Evolutionary conservation across 2,113 vertebrate species (phyloP).

Genomic region (Sapajus apella): DNA sequence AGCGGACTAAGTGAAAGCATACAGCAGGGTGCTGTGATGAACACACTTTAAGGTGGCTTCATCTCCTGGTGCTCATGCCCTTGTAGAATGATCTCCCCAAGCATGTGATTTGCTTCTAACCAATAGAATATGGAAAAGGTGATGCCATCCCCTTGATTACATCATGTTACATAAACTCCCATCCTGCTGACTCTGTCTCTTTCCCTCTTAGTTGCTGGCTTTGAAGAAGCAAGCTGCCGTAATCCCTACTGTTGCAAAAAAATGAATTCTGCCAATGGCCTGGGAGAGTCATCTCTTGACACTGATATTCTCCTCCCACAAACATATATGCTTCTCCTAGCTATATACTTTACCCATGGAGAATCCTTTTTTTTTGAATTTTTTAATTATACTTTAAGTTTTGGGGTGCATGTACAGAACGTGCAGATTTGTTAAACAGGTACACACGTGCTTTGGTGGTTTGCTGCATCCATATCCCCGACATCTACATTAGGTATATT

Average conservation of each 20-base stretch:
- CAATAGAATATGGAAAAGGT: not conserved
- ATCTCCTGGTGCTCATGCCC: not conserved
- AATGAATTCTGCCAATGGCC: not conserved
- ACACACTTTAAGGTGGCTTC: not conserved
- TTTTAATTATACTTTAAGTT: too few species aligned
- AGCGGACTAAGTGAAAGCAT: not conserved
- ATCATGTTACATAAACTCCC: not conserved
- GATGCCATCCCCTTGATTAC: not conserved
- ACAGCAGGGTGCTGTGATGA: fast-evolving
- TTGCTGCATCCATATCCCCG: too few species aligned
- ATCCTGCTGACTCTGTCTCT: not conserved
- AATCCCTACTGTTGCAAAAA: not conserved
- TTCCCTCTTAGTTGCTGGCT: not conserved
- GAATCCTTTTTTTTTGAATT: not conserved
- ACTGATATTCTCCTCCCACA: not conserved
- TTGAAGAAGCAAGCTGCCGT: constrained; percentile 15
- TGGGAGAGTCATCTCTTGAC: not conserved
- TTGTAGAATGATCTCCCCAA: not conserved
- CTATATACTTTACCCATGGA: not conserved
- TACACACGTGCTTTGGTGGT: too few species aligned
- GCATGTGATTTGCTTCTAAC: not conserved
- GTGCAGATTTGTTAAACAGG: too few species aligned
- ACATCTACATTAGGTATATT: too few species aligned
- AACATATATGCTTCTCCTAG: not conserved
- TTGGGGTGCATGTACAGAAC: too few species aligned